Conservation (phyloP, 2,797 vertebrate species). For the Darevskia mixta region DNA sequence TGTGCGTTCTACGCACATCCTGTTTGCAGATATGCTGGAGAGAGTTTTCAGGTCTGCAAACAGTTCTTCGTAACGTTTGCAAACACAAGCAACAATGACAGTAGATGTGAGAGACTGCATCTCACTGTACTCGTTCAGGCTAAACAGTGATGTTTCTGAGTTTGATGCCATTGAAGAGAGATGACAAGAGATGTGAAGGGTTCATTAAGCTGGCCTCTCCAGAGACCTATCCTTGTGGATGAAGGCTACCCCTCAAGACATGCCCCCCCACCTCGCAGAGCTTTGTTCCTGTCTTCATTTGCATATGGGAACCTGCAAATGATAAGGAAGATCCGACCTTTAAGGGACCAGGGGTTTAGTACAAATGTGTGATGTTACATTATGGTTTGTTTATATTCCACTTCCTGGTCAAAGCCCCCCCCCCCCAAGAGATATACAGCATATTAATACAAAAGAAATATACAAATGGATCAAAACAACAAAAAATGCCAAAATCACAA, state of each 20-base stretch:
- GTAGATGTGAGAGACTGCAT: not conserved
- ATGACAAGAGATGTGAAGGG: not conserved
- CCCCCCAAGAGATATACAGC: no score
- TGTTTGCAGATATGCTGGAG: not conserved
- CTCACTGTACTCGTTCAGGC: not conserved
- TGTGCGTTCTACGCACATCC: not conserved
- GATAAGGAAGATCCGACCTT: not conserved
- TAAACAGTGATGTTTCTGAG: not conserved
- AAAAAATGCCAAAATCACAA: no score
- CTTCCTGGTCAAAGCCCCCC: no score
- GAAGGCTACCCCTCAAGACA: not conserved
- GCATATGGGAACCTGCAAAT: not conserved
- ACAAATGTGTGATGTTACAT: not conserved
- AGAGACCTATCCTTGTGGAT: not conserved
- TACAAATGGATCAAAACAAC: no score
- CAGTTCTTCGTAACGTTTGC: not conserved
- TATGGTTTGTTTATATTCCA: no score
- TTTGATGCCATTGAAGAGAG: not conserved
- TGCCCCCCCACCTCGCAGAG: not conserved
- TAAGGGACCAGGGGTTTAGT: not conserved
- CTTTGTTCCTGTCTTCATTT: not conserved
- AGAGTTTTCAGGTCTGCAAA: not conserved
- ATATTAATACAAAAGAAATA: no score
- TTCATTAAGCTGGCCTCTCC: not conserved
- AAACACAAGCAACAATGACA: not conserved